Evolutionary conservation across 2,888 invertebrate genomes (phyloP).

Genomic region (Phragmatobia fuliginosa): DNA sequence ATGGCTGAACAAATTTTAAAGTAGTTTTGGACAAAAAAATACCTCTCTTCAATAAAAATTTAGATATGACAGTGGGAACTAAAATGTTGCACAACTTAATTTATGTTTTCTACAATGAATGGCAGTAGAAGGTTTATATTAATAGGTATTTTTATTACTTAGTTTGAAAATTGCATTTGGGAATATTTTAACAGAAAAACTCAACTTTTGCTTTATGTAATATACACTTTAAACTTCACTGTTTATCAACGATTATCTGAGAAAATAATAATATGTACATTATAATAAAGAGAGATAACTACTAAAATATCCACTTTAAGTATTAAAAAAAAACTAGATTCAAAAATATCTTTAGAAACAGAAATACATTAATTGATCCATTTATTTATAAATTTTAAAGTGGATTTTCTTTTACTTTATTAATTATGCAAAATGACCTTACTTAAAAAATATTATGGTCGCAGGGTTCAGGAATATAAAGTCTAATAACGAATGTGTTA

Average conservation of each 20-base stretch:
- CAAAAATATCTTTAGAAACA: too few relatives aligned
- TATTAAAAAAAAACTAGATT: too few relatives aligned
- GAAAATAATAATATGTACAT: too few relatives aligned
- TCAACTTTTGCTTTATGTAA: background rate
- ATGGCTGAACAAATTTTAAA: conserved; percentile 31
- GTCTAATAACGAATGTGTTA: too few relatives aligned
- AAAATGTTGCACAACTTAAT: background rate
- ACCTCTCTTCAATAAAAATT: background rate
- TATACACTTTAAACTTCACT: background rate
- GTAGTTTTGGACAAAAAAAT: conserved; percentile 30
- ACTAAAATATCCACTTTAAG: too few relatives aligned
- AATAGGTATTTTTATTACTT: background rate
- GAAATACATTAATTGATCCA: too few relatives aligned
- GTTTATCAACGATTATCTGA: background rate
- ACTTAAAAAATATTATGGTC: too few relatives aligned
- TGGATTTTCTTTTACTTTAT: too few relatives aligned
- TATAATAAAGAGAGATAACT: too few relatives aligned
- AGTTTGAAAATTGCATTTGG: background rate
- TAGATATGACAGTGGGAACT: conserved; percentile 4
- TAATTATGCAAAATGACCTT: too few relatives aligned
- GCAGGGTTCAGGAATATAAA: too few relatives aligned
- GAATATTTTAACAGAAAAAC: background rate
- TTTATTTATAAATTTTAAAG: too few relatives aligned
- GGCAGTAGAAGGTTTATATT: background rate
- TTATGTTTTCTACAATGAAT: background rate